These are phyloP conservation scores for Rhagoletis zephyria DNA, from an alignment of 1,140 invertebrate species.

Conservation along the genomic window DNA sequence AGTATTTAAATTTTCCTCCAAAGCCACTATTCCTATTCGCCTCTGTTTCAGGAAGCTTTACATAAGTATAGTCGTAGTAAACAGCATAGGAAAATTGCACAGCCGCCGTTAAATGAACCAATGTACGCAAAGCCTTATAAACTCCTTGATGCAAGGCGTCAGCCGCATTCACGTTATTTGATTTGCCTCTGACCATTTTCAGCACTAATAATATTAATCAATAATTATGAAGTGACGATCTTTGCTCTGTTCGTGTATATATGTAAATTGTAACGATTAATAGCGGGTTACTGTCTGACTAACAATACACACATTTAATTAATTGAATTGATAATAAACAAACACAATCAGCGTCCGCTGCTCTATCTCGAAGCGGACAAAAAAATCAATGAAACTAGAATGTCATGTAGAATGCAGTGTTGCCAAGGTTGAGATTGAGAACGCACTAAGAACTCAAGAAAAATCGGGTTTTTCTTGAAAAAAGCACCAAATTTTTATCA, in stretches of 20 bases:
- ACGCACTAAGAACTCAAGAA: no score
- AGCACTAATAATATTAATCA: neutral
- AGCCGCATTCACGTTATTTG: constrained; percentile 38
- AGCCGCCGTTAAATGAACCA: constrained; percentile 79
- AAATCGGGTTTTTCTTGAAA: no score
- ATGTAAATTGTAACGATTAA: no score
- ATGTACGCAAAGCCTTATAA: constrained; percentile 73
- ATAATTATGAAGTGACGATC: no score
- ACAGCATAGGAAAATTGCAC: constrained; percentile 82
- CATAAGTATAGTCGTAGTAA: constrained; percentile 83
- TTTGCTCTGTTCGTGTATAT: no score
- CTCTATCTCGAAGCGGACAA: no score
- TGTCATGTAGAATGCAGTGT: no score
- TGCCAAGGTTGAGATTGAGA: no score
- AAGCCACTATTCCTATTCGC: constrained; percentile 71
- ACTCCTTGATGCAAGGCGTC: constrained; percentile 69
- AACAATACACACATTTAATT: neutral
- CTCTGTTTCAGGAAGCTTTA: constrained; percentile 77
- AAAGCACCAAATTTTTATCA: no score
- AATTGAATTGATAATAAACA: neutral
- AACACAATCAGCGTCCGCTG: no score
- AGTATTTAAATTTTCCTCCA: constrained; percentile 89
- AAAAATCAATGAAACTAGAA: no score
- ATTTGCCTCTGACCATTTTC: constrained; percentile 19
- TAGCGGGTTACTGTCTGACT: neutral